Evolutionary conservation across 2,797 vertebrate species (phyloP).

Genomic region (Botia kubotai): DNA sequence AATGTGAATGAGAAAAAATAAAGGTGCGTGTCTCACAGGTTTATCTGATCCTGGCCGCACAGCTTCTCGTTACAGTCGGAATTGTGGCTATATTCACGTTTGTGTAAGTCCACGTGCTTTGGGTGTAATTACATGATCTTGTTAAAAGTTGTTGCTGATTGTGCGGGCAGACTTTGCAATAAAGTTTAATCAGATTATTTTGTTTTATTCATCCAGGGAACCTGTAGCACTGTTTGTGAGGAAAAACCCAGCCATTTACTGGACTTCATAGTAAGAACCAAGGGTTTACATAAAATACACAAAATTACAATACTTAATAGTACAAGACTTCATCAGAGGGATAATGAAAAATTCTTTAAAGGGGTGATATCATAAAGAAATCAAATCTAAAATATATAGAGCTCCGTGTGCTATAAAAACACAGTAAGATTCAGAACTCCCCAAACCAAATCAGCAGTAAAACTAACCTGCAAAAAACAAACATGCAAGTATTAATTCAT

Average conservation of each 20-base stretch:
- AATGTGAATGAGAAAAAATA: background rate
- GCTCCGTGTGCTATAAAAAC: too few species aligned
- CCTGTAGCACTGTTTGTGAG: background rate
- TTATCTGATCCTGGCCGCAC: conserved; percentile 88
- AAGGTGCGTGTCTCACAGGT: conserved; percentile 76
- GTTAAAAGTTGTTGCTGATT: background rate
- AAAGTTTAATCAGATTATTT: background rate
- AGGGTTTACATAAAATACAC: background rate
- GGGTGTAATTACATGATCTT: conserved; percentile 2
- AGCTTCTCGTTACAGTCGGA: conserved; percentile 87
- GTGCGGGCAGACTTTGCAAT: background rate
- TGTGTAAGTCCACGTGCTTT: conserved; percentile 81
- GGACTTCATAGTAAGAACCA: conserved; percentile 7
- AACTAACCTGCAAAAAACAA: too few species aligned
- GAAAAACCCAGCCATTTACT: conserved; percentile 12
- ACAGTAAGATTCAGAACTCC: background rate
- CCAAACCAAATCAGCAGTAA: background rate
- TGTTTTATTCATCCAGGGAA: background rate
- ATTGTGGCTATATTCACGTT: conserved; percentile 91
- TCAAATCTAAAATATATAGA: too few species aligned
- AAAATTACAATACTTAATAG: background rate
- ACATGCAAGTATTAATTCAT: too few species aligned
- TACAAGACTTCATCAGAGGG: background rate
- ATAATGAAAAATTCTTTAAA: background rate
- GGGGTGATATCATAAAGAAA: too few species aligned